Conservation (phyloP, 2,888 invertebrate genomes). For the Lasioglossum leucozonium region DNA sequence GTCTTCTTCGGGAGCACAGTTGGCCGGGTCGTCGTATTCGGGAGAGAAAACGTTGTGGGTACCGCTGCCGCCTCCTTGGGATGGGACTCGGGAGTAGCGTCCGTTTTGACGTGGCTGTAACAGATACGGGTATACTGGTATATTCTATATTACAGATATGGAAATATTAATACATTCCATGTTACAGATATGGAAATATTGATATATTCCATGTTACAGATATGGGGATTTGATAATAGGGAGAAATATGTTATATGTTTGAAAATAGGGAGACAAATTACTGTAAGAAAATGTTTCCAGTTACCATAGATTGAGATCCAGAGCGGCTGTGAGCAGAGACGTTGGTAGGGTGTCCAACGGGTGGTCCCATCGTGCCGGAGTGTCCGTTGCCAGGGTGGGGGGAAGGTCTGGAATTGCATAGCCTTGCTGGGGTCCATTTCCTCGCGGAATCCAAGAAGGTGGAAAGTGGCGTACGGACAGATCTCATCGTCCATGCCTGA, state of each 20-base stretch:
- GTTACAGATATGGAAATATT: too few species aligned
- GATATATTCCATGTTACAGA: too few species aligned
- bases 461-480: slow-evolving; percentile 98
- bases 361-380: slow-evolving; percentile 92
- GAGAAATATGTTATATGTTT: too few species aligned
- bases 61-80: slow-evolving; percentile 92
- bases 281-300: not conserved
- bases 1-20: slow-evolving; percentile 96
- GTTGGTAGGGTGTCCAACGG: slow-evolving; percentile 90
- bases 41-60: slow-evolving; percentile 87
- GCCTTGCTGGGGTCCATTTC: slow-evolving; percentile 97
- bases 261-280: too few species aligned
- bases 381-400: slow-evolving; percentile 91
- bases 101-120: slow-evolving; percentile 88
- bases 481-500: slow-evolving; percentile 98
- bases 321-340: slow-evolving; percentile 93
- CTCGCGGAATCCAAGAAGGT: slow-evolving; percentile 96
- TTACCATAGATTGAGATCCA: slow-evolving; percentile 95
- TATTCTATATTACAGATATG: too few species aligned
- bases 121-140: not conserved
- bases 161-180: too few species aligned
- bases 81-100: slow-evolving; percentile 91
- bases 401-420: slow-evolving; percentile 95
- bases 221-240: too few species aligned
- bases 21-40: slow-evolving; percentile 97